Base-by-base conservation (phyloP, 2,888 invertebrate species). In the Rhogogaster chlorosoma region DNA sequence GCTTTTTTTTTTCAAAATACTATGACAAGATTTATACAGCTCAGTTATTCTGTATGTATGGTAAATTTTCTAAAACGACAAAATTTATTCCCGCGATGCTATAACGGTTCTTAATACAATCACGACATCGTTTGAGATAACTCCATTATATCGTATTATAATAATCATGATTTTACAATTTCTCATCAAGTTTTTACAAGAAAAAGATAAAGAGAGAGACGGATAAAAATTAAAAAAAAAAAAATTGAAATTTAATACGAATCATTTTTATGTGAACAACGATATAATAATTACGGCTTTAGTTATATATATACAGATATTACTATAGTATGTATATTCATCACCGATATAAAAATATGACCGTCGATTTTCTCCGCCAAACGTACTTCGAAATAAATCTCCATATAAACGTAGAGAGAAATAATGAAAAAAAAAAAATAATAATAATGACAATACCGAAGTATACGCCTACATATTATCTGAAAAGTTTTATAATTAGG, bases 111-210 rank as follows among this genome's bases (percentile, higher is more conserved):
- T 67, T 67, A 26, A 32, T 26, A 73, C 22, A 77, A 77, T 77
- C 77, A 77, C 77, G 77, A 45, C 77, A 49, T 53, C n/a, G 49
- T 77, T 77, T 32, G 53, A 53, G 6, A 7, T 73, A 73, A 73
- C 29, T 73, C 67, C 67, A 67, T 67, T 67, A 32, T 42, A 32
- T 77, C 77, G 22, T 77, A 49, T 67, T 32, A 67, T 53, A 77
- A 77, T 77, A 77, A 77, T 77, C 77, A 77, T 77, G 77, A 77
- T 77, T 77, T 77, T 77, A 77, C 77, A 77, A 77, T 77, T 53
- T 77, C 77, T 77, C 77, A 29, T 45, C 26, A 7, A 4, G 77
- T 22, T 77, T 77, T 77, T 77, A 77, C 49, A 45, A 42, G n/a
- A 67, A 67, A 32, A 67, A 67, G n/a, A n/a, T 1, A 49, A 0